Evolutionary conservation across 2,888 invertebrate genomes (phyloP).

Genomic region (Pristionchus japonicus): DNA sequence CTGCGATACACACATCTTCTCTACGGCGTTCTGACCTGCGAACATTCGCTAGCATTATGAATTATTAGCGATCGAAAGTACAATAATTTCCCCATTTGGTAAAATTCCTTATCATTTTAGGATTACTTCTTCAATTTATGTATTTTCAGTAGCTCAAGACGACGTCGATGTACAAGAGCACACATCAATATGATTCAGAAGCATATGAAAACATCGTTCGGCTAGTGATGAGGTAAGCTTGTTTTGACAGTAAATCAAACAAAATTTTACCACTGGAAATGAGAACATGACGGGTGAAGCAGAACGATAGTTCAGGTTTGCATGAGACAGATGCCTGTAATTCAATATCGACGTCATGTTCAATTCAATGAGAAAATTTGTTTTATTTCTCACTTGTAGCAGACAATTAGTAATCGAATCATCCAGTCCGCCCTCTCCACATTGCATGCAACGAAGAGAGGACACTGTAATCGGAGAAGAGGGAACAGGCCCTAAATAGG

Average conservation of each 20-base stretch:
- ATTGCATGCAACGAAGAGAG: constrained; percentile 65
- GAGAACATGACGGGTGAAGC: constrained; percentile 65
- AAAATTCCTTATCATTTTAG: no score
- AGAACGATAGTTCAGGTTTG: constrained; percentile 51
- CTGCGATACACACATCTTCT: constrained; percentile 70
- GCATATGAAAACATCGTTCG: not conserved
- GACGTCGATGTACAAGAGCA: no score
- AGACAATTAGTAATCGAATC: constrained; percentile 60
- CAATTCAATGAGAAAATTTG: no score
- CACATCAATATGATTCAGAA: not conserved
- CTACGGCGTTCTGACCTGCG: constrained; percentile 65
- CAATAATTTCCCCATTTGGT: no score
- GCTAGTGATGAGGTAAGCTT: no score
- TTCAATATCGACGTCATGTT: not conserved
- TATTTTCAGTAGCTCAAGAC: no score
- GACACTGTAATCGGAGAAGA: not conserved
- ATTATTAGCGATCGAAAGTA: no score
- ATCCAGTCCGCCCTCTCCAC: constrained; percentile 61
- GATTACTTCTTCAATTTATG: not conserved
- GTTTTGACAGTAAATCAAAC: no score
- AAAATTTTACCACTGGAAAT: constrained; percentile 53
- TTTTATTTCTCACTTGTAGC: constrained; percentile 51
- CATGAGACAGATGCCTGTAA: constrained; percentile 27
- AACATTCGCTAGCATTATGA: no score
- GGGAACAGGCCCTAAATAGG: not conserved